Evolutionary conservation across 2,888 invertebrate genomes (phyloP).

Genomic region (Dolichomitus sp.): DNA sequence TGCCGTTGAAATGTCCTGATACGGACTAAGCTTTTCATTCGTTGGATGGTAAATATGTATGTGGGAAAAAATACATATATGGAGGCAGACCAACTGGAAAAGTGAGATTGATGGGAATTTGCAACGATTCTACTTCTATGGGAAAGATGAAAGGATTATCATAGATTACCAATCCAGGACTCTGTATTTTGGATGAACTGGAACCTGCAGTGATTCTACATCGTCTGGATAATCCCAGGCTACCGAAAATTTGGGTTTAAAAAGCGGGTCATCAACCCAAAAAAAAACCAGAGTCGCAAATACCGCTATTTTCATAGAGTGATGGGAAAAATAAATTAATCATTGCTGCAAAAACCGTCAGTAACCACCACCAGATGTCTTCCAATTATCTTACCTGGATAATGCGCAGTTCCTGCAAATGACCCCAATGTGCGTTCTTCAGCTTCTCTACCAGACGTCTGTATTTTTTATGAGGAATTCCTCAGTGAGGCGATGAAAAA

Average conservation of each 20-base stretch:
- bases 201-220: too few relatives aligned
- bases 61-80: neutral
- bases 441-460: neutral
- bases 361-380: too few relatives aligned
- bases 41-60: neutral
- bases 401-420: neutral
- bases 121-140: neutral
- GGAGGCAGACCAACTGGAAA: neutral
- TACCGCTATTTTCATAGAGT: too few relatives aligned
- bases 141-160: neutral
- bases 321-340: too few relatives aligned
- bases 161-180: neutral
- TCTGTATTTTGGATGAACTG: too few relatives aligned
- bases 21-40: neutral
- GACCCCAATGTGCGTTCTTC: too few relatives aligned
- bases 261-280: too few relatives aligned
- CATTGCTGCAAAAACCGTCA: too few relatives aligned
- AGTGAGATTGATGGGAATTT: slow-evolving; percentile 1
- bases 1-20: neutral
- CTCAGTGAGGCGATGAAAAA: slow-evolving; percentile 8
- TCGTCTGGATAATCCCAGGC: too few relatives aligned
- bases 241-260: too few relatives aligned
- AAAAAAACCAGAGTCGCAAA: too few relatives aligned
- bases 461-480: slow-evolving; percentile 19
- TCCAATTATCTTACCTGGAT: neutral